Evolutionary conservation across 1,140 invertebrate species (phyloP).

Genomic region (Cephus cinctus): DNA sequence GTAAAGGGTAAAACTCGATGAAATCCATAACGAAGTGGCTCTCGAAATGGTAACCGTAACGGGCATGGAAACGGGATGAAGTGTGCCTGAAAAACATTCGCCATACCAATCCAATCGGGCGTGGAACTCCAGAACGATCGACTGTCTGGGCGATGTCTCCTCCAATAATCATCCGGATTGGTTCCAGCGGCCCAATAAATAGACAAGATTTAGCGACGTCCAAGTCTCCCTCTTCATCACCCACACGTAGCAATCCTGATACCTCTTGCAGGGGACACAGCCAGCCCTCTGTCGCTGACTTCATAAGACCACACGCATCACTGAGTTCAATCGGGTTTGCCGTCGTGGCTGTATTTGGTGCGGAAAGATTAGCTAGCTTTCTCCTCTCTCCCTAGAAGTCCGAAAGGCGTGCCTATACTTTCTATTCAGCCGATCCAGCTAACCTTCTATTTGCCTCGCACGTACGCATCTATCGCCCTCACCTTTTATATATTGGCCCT

Average conservation of each 20-base stretch:
- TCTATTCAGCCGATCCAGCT: conserved; percentile 2
- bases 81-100: conserved; percentile 12
- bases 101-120: conserved; percentile 29
- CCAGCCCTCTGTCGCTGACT: not conserved
- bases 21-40: conserved; percentile 8
- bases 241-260: not conserved
- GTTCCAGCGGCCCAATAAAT: conserved; percentile 44
- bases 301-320: conserved; percentile 37
- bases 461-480: not conserved
- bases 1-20: conserved; percentile 6
- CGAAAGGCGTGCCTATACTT: not conserved
- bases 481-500: not conserved
- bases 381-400: not conserved
- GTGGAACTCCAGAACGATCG: conserved; percentile 23
- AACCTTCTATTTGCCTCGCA: conserved; percentile 1
- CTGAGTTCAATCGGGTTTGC: conserved; percentile 38
- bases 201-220: conserved; percentile 42
- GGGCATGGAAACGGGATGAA: conserved; percentile 18
- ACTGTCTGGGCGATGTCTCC: conserved; percentile 25
- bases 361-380: conserved; percentile 27
- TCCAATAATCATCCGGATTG: conserved; percentile 40
- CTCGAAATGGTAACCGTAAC: too few relatives aligned
- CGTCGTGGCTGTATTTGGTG: conserved; percentile 27
- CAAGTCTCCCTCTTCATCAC: not conserved
- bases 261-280: not conserved